These are phyloP conservation scores for Murina feae DNA, from an alignment of 2,113 vertebrate species.

Conservation along the genomic window DNA sequence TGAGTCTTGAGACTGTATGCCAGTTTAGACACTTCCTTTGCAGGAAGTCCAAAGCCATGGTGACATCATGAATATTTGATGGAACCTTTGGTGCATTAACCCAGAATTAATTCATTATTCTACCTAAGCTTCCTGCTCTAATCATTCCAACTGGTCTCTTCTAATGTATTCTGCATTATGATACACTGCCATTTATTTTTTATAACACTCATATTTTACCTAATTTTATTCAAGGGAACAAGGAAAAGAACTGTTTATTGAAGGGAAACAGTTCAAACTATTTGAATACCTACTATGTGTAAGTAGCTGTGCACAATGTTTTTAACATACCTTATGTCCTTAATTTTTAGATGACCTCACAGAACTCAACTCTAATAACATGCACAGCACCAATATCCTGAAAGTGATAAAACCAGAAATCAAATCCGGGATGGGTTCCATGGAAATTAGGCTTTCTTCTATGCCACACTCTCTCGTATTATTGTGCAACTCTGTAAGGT, in stretches of 20 bases:
- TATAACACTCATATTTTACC: not conserved
- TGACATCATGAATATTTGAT: slow-evolving; percentile 14
- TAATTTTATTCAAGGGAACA: not conserved
- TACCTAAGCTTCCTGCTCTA: not conserved
- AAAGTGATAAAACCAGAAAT: not conserved
- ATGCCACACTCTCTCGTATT: not conserved
- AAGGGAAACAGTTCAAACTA: not conserved
- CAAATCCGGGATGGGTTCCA: not conserved
- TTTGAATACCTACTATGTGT: not conserved
- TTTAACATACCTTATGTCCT: not conserved
- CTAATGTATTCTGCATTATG: not conserved
- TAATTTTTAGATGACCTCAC: not conserved
- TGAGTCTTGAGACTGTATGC: not conserved
- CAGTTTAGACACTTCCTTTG: slow-evolving; percentile 2
- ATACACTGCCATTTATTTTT: not conserved
- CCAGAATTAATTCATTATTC: not conserved
- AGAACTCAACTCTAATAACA: not conserved
- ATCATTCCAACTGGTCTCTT: not conserved
- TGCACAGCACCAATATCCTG: not conserved
- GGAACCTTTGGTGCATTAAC: not conserved
- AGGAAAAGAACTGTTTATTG: not conserved
- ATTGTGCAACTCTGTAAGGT: not conserved
- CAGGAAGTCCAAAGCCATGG: not conserved
- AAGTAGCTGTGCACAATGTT: not conserved
- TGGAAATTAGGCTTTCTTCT: not conserved